Base-by-base conservation (phyloP, 30 jellyfish, hydroid and myxozoan genomes). In the Nemopilema nomurai region DNA sequence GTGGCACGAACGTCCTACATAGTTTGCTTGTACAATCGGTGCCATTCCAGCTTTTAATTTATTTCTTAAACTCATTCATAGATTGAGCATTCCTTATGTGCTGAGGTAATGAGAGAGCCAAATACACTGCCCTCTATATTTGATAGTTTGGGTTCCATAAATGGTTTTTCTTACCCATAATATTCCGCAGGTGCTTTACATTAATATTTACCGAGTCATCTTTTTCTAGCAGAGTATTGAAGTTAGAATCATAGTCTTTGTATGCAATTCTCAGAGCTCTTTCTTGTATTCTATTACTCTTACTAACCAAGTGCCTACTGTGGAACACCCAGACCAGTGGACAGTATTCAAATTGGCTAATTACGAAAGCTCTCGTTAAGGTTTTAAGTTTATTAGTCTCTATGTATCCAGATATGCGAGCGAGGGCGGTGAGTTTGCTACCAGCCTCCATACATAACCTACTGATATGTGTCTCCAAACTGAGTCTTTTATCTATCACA, bases 281-380 rank as follows among this genome's bases (percentile, higher is more conserved):
- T 28, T 77, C 87, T 6, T 51, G 28, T 7, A 52, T 51, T 57
- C 52, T 51, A 17, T 51, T 18, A 29, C 28, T 66, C 33, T 68
- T 64, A 16, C 4, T 9, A 28, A 22, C 17, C 28, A 77, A n/a
- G 16, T 77, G 76, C 32, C 77, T 53, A 25, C 74, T 49, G 32
- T 80, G 81, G 53, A 64, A 80, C 72, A 64, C 33, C 90, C 67
- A 57, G 24, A 33, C 89, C 21, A 79, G 32, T 27, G 89, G 89
- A 66, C 80, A 57, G 30, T 79, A 79, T 63, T 66, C 68, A 79
- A 79, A 79, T 0, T 79, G 89, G 69, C 80, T 62, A 22, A 32
- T 62, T 16, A 79, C 68, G 31, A 80, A 65, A 31, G 73, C 82
- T 80, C 90, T 67, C 82, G 67, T 80, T 28, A 68, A 65, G 29